Evolutionary conservation across 2,888 invertebrate genomes (phyloP), one percentile per base, ranked within the genome.

Genomic region (Xanthia icteritia): DNA sequence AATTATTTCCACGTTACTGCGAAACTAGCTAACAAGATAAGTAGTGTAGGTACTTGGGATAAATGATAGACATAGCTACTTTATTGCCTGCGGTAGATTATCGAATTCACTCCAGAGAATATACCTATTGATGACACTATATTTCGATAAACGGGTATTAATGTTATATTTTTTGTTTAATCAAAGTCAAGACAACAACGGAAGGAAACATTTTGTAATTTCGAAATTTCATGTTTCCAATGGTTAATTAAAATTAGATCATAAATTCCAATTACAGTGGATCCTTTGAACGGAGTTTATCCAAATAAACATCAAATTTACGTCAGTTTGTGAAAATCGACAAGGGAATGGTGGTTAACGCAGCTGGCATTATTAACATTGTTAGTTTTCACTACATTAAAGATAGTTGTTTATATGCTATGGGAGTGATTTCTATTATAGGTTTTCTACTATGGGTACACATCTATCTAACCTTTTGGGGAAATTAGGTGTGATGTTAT

Each of bases 291-390:
- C 79, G 71, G 88, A 91, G 88, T 91, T 90, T 87, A 86, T 88
- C 86, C 76, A 85, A 89, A 91, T 90, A 91, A 91, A 91, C 89
- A 91, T 87, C 80, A 81, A 88, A 91, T 89, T 87, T 87, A 89
- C 88, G 88, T 89, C 83, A 85, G 87, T 86, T 77, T 77, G 71
- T 68, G 76, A 73, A 83, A 84, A 79, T 76, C 68, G 77, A 48
- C n/a, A 15, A 31, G 51, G 70, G 69, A 67, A 45, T 64, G 74
- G 36, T 74, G 60, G 76, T 61, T 56, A 63, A 36, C 68, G 27
- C 60, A 68, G 67, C 63, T 81, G 54, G 31, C 71, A 61, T 76
- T 65, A 81, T 51, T 61, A 58, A 77, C 54, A 70, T 54, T 61
- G 42, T 60, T 72, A 70, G 20, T 63, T 36, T 68, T 79, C 48